Conservation (phyloP, 2,113 vertebrate species). For the Semicossyphus pulcher region DNA sequence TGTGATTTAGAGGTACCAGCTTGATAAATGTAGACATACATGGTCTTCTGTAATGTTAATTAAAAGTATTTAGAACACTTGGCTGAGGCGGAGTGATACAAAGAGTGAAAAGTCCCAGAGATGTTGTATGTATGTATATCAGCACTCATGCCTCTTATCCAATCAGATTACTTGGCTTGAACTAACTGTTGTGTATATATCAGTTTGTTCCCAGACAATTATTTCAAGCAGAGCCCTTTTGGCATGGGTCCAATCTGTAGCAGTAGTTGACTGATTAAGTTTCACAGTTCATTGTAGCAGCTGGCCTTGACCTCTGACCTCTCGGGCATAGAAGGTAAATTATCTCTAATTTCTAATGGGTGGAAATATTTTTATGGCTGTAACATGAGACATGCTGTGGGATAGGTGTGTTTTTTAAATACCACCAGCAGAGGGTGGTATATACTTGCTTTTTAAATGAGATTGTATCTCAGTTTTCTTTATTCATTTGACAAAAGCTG, state of each 20-base stretch:
- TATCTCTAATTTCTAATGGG: background rate
- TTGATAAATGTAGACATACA: too few relatives aligned
- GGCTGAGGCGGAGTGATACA: too few relatives aligned
- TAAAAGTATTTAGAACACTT: too few relatives aligned
- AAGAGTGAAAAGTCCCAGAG: too few relatives aligned
- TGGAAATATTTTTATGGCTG: background rate
- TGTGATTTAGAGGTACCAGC: too few relatives aligned
- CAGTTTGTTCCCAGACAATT: too few relatives aligned
- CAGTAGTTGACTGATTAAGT: background rate
- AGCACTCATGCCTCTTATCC: too few relatives aligned
- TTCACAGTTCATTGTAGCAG: background rate
- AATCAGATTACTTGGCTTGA: too few relatives aligned
- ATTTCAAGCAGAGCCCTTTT: too few relatives aligned
- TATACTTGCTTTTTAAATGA: background rate
- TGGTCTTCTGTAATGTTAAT: too few relatives aligned
- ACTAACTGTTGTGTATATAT: too few relatives aligned
- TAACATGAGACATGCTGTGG: background rate
- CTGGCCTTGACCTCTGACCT: slow-evolving; percentile 3
- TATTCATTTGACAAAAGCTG: background rate
- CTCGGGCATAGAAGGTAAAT: background rate
- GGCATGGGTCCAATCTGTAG: background rate
- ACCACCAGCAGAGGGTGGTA: slow-evolving; percentile 63
- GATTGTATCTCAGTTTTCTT: background rate
- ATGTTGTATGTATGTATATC: too few relatives aligned
- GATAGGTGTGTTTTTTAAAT: slow-evolving; percentile 24